Evolutionary conservation across 2,888 invertebrate genomes (phyloP).

Genomic region (Drosophila macrothrix): DNA sequence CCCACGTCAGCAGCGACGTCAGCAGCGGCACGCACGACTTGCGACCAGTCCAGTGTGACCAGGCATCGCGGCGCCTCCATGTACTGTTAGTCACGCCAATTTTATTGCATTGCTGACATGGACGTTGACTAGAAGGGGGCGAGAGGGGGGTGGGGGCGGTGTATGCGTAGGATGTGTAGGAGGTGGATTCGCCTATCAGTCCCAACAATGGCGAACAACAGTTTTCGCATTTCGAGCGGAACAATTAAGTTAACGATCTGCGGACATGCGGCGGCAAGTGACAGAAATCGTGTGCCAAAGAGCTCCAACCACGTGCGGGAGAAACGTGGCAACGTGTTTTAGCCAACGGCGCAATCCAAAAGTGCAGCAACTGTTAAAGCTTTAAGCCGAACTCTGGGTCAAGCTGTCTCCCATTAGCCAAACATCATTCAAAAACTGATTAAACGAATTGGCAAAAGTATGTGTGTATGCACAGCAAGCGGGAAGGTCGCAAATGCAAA

Average conservation of each 20-base stretch:
- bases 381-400: conserved; percentile 13
- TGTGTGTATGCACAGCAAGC: conserved; percentile 25
- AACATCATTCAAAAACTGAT: conserved; percentile 51
- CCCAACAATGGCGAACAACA: conserved; percentile 71
- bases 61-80: conserved; percentile 27
- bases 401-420: conserved; percentile 59
- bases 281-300: conserved; percentile 54
- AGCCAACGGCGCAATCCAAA: conserved; percentile 1
- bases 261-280: conserved; percentile 62
- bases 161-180: not conserved
- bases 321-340: conserved; percentile 32
- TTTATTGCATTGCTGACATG: conserved; percentile 71
- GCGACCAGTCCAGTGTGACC: conserved; percentile 22
- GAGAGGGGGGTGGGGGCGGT: not conserved
- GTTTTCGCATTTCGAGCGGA: conserved; percentile 77
- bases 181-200: conserved; percentile 61
- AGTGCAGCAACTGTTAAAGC: conserved; percentile 17
- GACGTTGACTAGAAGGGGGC: conserved; percentile 24
- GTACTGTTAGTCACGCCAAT: conserved; percentile 75
- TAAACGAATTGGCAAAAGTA: conserved; percentile 58
- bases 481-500: conserved; percentile 19
- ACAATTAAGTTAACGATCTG: conserved; percentile 82
- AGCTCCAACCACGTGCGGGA: conserved; percentile 48
- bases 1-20: conserved; percentile 44
- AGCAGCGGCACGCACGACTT: conserved; percentile 71